Base-by-base conservation (phyloP, 23 tunicate species). In the Halocynthia aurantium region DNA sequence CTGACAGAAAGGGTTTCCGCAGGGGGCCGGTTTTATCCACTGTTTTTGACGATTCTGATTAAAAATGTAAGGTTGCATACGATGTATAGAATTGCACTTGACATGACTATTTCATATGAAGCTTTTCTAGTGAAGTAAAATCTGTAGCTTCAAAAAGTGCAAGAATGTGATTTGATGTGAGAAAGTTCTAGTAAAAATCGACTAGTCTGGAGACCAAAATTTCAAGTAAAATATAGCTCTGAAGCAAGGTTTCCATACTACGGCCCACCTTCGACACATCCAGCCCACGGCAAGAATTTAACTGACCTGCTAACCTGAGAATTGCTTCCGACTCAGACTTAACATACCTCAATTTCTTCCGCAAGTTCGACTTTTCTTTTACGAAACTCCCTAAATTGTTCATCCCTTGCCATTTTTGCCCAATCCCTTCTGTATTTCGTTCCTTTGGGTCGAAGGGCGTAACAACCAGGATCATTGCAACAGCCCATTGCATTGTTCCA, bases 391-490 rank as follows among this genome's bases (percentile, higher is more conserved):
- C 31, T 11, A 40, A 65, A 20, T 15, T 65, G 70, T 65, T 65
- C 31, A 20, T 65, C 70, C 19, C 31, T 65, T 15, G 19, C 15
- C 31, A 10, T 65, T 15, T 8, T 10, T 19, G 72, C 11, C 44
- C 15, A 44, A 19, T 67, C 21, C 21, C 72, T 21, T 2, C 44
- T 31, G 21, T 67, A 62, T 9, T 69, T 58, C 10, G 77, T 40
- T 17, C 56, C 56, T 9, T 62, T 21, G 7, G 83, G 83, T 9
- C 51, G 10, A 8, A 21, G 69, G 61, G 51, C 69, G 6, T 54
- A 58, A 68, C 83, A 80, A 51, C 83, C 83, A 7, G 83, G 83
- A 51, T 51, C 18, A 53, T 68, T 80, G 60, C 83, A 80, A 69
- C 83, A 80, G 13, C 83, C 83, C 75, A 21, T 68, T 20, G 83